These are phyloP conservation scores for Ditylenchus dipsaci DNA, from an alignment of 1,140 invertebrate species.

Conservation along the genomic window DNA sequence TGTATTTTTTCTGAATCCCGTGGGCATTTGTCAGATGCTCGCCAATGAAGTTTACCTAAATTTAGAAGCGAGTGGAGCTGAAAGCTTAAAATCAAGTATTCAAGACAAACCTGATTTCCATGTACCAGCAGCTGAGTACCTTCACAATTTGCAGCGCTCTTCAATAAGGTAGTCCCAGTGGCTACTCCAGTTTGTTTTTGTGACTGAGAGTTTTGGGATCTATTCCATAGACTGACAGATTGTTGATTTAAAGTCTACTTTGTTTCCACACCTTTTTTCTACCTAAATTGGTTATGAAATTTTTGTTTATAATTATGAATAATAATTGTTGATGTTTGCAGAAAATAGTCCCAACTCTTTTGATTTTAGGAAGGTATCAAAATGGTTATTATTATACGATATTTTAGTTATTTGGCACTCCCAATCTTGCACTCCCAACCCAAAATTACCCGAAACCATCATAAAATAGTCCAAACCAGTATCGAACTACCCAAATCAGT, in stretches of 20 bases:
- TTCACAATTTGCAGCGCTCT: slow-evolving; percentile 36
- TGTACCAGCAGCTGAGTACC: slow-evolving; percentile 43
- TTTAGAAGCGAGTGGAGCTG: not conserved
- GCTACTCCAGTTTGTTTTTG: slow-evolving; percentile 25
- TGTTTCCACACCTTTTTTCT: slow-evolving; percentile 41
- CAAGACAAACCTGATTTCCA: slow-evolving; percentile 35
- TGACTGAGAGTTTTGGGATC: slow-evolving; percentile 26
- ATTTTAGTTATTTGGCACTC: no score
- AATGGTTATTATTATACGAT: no score
- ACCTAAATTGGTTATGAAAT: slow-evolving; percentile 32
- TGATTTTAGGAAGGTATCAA: no score
- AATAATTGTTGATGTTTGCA: no score
- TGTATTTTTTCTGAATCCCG: slow-evolving; percentile 9
- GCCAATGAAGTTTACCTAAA: slow-evolving; percentile 10
- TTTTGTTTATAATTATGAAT: no score
- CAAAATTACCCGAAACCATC: no score
- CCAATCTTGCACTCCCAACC: no score
- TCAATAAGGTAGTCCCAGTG: slow-evolving; percentile 36
- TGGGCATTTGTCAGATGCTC: not conserved
- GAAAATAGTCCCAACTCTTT: no score
- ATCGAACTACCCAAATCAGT: no score
- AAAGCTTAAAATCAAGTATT: not conserved
- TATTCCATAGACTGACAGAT: slow-evolving; percentile 35
- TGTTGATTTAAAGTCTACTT: slow-evolving; percentile 40
- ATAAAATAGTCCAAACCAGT: no score